These are phyloP conservation scores for Carabus problematicus DNA, from an alignment of 2,888 invertebrate genomes.

Conservation along the genomic window DNA sequence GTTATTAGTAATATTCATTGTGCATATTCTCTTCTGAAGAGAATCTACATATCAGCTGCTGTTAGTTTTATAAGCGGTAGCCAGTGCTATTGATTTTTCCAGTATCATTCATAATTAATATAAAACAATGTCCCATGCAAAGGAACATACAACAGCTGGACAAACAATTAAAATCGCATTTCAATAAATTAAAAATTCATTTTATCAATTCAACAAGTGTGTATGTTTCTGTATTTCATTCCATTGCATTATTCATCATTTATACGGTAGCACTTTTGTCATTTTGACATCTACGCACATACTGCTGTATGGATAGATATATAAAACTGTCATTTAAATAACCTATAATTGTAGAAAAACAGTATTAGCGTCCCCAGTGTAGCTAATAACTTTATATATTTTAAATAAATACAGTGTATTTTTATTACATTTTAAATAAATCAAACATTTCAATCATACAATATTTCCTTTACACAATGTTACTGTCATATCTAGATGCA, in stretches of 20 bases:
- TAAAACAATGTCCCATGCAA: constrained; percentile 27
- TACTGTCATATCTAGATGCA: constrained; percentile 3
- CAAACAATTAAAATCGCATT: constrained; percentile 43
- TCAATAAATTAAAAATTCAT: constrained; percentile 42
- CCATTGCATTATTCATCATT: constrained; percentile 37
- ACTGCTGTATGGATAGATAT: neutral
- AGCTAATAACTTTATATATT: too few relatives aligned
- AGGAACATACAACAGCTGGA: constrained; percentile 38
- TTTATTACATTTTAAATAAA: too few relatives aligned
- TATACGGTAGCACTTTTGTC: constrained; percentile 24
- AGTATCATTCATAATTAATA: constrained; percentile 31
- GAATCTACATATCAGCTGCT: too few relatives aligned
- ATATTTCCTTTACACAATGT: neutral
- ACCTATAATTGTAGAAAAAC: too few relatives aligned
- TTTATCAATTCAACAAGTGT: constrained; percentile 41
- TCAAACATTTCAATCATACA: neutral
- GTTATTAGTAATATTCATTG: too few relatives aligned
- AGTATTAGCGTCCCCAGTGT: too few relatives aligned
- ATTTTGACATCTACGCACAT: constrained; percentile 29
- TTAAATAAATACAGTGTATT: too few relatives aligned
- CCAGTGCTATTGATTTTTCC: constrained; percentile 29
- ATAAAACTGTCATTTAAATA: too few relatives aligned
- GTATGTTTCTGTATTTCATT: constrained; percentile 18
- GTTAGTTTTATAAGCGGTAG: too few relatives aligned
- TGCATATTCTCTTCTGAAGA: too few relatives aligned